Conservation (phyloP, 2,797 vertebrate species). For the Tapera naevia region DNA sequence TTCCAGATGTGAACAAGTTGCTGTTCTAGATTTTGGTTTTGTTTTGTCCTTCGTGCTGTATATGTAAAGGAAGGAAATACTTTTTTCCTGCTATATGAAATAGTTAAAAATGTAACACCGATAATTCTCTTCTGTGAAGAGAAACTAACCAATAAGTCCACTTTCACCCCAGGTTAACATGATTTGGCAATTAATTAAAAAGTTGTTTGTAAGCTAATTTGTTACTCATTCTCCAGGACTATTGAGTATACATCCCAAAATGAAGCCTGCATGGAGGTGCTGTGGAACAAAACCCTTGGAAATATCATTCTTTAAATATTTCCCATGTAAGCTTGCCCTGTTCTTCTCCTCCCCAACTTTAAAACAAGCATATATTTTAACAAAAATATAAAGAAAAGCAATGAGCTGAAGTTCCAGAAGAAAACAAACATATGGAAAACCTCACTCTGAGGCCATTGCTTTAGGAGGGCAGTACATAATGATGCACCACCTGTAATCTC, state of each 20-base stretch:
- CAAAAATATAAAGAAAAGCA: neutral
- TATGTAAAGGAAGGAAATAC: neutral
- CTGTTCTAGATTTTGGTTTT: neutral
- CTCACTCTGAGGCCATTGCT: neutral
- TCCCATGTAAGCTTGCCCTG: neutral
- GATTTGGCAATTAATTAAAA: neutral
- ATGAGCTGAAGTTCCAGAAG: neutral
- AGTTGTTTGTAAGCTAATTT: neutral
- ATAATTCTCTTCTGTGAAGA: neutral
- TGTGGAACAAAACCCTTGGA: neutral
- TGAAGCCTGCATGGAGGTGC: neutral
- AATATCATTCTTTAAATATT: neutral
- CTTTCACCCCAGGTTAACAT: neutral
- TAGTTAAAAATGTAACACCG: neutral
- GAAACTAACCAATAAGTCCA: neutral
- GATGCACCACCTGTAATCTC: neutral
- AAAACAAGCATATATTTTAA: neutral
- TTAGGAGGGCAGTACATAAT: neutral
- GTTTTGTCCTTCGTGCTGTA: neutral
- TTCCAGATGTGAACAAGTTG: neutral
- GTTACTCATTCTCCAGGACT: neutral
- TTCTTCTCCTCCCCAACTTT: neutral
- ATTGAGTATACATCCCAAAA: neutral
- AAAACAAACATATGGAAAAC: neutral
- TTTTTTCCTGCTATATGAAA: neutral